Evolutionary conservation across 2,113 vertebrate species (phyloP).

Genomic region (Probosciger aterrimus): DNA sequence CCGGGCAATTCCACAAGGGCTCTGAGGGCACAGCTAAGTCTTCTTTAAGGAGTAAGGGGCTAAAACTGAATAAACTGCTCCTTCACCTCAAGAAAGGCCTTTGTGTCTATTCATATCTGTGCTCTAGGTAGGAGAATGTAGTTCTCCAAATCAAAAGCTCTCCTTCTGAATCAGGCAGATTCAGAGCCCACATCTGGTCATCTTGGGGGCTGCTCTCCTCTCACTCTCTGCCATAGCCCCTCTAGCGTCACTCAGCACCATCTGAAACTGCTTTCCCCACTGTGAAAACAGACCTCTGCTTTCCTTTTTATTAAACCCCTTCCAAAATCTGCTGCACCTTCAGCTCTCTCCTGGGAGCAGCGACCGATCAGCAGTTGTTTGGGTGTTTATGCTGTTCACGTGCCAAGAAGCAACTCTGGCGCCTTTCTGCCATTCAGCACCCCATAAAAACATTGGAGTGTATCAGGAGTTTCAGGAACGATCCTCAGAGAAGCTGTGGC

Average conservation of each 20-base stretch:
- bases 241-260: not conserved
- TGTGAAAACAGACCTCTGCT: not conserved
- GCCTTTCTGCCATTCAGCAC: not conserved
- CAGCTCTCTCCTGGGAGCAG: not conserved
- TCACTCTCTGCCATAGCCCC: not conserved
- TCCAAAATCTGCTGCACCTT: not conserved
- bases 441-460: not conserved
- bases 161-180: not conserved
- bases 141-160: not conserved
- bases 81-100: not conserved
- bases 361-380: not conserved
- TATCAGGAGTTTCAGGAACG: not conserved
- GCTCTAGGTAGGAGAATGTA: not conserved
- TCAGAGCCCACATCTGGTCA: not conserved
- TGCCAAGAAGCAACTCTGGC: not conserved
- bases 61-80: not conserved
- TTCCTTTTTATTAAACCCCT: not conserved
- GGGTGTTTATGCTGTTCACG: not conserved
- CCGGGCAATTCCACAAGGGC: not conserved
- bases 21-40: not conserved
- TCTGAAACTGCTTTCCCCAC: not conserved
- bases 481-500: not conserved
- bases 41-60: not conserved
- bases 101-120: not conserved
- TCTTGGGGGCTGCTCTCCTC: not conserved